Percentiles rank a stretch among this genome's conserved stretches.
Evolutionary conservation across 2,888 invertebrate species (phyloP).

Genomic region (Drosophila koepferae): DNA sequence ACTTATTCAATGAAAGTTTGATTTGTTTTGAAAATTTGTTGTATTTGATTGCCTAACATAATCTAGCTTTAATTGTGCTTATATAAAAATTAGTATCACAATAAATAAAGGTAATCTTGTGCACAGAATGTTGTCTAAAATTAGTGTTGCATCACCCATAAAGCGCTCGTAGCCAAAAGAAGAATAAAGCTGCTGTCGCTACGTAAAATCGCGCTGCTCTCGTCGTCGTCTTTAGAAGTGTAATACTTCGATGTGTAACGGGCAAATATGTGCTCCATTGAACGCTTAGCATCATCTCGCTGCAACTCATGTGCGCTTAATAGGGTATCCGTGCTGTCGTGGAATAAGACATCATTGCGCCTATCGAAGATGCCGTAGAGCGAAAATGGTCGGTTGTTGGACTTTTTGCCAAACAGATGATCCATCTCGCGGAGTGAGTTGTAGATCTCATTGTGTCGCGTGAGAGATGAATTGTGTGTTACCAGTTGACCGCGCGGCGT

Average conservation of each 20-base stretch:
- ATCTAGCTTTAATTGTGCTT: slow-evolving; percentile 33
- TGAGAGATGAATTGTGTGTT: slow-evolving; percentile 86
- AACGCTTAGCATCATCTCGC: slow-evolving; percentile 76
- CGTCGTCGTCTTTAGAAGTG: slow-evolving; percentile 26
- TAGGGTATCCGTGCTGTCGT: slow-evolving; percentile 82
- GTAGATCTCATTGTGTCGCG: slow-evolving; percentile 89
- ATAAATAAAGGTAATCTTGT: slow-evolving; percentile 55
- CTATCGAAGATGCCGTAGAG: slow-evolving; percentile 90
- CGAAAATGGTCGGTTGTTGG: slow-evolving; percentile 88
- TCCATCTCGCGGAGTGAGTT: slow-evolving; percentile 90
- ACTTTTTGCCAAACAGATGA: slow-evolving; percentile 89
- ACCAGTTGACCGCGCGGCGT: slow-evolving; percentile 89
- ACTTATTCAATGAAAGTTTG: slow-evolving; percentile 23
- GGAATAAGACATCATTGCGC: slow-evolving; percentile 88
- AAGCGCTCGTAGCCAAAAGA: slow-evolving; percentile 16
- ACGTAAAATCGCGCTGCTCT: slow-evolving; percentile 22
- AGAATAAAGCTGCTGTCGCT: slow-evolving; percentile 12
- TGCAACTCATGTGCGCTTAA: slow-evolving; percentile 76
- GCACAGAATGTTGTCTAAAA: slow-evolving; percentile 34
- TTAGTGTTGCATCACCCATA: slow-evolving; percentile 24
- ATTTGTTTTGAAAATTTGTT: slow-evolving; percentile 9
- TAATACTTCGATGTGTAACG: slow-evolving; percentile 76
- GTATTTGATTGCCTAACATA: slow-evolving; percentile 46
- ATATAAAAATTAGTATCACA: slow-evolving; percentile 73
- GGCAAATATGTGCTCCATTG: slow-evolving; percentile 83